Base-by-base conservation (phyloP, 2,888 invertebrate species). In the Brachyptera risi region DNA sequence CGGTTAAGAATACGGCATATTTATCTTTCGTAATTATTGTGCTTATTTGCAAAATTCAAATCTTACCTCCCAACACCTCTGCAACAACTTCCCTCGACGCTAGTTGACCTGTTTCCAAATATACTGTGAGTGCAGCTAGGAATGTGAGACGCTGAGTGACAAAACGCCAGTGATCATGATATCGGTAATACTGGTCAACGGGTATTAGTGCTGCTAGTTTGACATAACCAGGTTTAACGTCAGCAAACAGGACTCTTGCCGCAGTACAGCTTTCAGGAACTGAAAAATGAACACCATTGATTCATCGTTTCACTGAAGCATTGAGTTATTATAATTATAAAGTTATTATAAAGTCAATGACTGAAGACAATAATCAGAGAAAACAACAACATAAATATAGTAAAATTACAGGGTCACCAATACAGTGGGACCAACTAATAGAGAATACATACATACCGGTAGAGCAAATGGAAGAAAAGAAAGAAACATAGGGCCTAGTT, bases 161-260 rank as follows among this genome's bases (percentile, higher is more conserved):
- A 71, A 81, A 88, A 38, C 88, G 81, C 95, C 95, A 96, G 69
- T 91, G 90, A 69, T 95, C 94, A 67, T 91, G 86, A 72, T 87
- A 96, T 68, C 91, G 82, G 74, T 91, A 94, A 75, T 90, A 95
- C 69, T 93, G 90, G 51, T 86, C 85, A 1, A 77, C 65, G 0
- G 92, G 91, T 31, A 95, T 81, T 58, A 87, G 78, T 42, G 76
- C 73, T 19, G 84, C 80, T 40, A 95, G 76, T 65, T 80, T 81
- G 1, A 73, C 72, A 71, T 88, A 92, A 13, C 86, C 83, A 23
- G 78, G 74, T 5, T 81, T 78, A 0, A 91, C 84, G 58, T 81
- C 80, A 47, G 80, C 82, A 70, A 93, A 88, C 60, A 84, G 72
- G 65, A 82, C 77, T 24, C 89, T 78, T 0, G 87, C 86, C 68